Base-by-base conservation (phyloP, 1,140 invertebrate species). In the Globodera rostochiensis region DNA sequence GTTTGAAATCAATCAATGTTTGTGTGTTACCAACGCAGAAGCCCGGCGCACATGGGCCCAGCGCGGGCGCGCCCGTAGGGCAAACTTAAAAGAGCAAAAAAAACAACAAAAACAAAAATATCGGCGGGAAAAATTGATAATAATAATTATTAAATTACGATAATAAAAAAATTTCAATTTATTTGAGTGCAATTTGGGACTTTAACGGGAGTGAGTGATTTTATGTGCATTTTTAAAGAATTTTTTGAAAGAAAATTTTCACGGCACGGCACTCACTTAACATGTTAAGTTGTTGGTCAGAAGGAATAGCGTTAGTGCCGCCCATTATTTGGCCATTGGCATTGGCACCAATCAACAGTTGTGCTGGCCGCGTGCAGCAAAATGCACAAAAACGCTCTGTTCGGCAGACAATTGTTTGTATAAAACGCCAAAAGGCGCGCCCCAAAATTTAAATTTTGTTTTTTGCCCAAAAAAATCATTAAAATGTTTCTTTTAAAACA, bases 211-310 rank as follows among this genome's bases (percentile, higher is more conserved):
- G 57, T 11, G 15, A 19, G 57, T 15, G 19, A 19, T 11, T 11
- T 11, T 11, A 4, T 11, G 57, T 36, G 36, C 36, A 36, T 36
- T 36, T 36, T 36, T 36, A 36, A 15, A 13, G 9, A 15, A 60
- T 1, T 60, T 60, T 60, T 79, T 7, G 8, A 19, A 74, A 74
- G 9, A 19, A 74, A 74, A 6, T 36, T 74, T 74, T 50, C 73
- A 74, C 73, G 73, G 73, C 47, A 50, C 73, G 9, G 8, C 53
- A 50, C 53, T 60, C 57, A 60, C 78, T 46, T 83, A 57, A 36
- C 81, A 69, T 80, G 45, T 81, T 84, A 50, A 53, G 49, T 46
- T 74, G 69, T 81, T 81, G 81, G 8, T 70, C 80, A 19, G 47
- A 8, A 15, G 57, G 11, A 53, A 53, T 60, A 6, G 36, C 36